phyloP scores from a whole-genome alignment of 1,140 invertebrate genomes.

The Aphelinus certus region DNA sequence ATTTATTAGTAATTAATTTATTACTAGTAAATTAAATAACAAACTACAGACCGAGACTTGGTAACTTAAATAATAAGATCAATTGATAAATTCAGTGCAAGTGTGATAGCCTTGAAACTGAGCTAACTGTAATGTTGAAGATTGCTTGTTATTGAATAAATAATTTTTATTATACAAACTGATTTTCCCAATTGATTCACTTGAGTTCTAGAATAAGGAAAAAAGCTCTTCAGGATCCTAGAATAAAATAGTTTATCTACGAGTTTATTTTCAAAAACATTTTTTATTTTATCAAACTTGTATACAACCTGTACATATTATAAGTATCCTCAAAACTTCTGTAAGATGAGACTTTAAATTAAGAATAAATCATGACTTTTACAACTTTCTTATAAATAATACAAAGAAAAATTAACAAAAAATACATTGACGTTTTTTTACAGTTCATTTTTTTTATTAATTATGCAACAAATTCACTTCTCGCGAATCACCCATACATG shows the following conservation, averaged over 20 bases:
- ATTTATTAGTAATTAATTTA: too few relatives aligned
- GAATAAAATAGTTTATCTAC: too few relatives aligned
- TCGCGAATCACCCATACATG: conserved; percentile 35
- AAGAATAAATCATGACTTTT: conserved; percentile 20
- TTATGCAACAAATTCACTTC: conserved; percentile 37
- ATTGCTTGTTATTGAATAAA: too few relatives aligned
- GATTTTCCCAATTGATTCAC: too few relatives aligned
- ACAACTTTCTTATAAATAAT: conserved; percentile 28
- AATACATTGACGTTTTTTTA: conserved; percentile 34
- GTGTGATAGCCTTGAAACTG: too few relatives aligned
- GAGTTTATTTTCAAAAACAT: conserved; percentile 36
- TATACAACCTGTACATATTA: conserved; percentile 38
- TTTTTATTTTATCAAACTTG: conserved; percentile 38
- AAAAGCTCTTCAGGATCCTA: background rate
- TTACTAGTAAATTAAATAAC: too few relatives aligned
- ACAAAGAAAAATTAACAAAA: conserved; percentile 33
- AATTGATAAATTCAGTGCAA: too few relatives aligned
- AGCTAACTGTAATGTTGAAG: too few relatives aligned
- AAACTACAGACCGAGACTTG: too few relatives aligned
- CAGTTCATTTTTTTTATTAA: conserved; percentile 29
- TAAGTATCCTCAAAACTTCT: conserved; percentile 24
- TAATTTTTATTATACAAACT: too few relatives aligned
- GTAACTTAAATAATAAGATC: too few relatives aligned
- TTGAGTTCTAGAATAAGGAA: too few relatives aligned
- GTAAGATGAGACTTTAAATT: conserved; percentile 23